Evolutionary conservation across 2,797 vertebrate species (phyloP).

Genomic region (Trichosurus vulpecula): DNA sequence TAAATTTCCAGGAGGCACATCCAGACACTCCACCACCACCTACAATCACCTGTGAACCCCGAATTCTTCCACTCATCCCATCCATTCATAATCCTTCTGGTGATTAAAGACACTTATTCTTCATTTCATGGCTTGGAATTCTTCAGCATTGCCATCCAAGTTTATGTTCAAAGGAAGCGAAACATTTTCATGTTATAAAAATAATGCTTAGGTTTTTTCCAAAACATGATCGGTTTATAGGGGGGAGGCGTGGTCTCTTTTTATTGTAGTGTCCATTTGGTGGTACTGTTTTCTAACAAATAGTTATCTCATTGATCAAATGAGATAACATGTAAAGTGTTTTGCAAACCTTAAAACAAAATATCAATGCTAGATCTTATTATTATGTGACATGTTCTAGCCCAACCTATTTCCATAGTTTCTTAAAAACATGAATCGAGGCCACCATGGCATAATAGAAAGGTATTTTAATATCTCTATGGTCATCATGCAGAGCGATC

Average conservation of each 20-base stretch:
- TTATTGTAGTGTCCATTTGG: neutral
- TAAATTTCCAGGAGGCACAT: neutral
- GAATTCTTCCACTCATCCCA: neutral
- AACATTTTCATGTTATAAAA: neutral
- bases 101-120: neutral
- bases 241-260: neutral
- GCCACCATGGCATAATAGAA: neutral
- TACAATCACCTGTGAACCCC: neutral
- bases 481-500: neutral
- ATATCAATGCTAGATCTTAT: neutral
- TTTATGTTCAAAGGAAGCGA: neutral
- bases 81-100: neutral
- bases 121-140: neutral
- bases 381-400: neutral
- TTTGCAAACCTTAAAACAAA: neutral
- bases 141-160: neutral
- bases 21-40: neutral
- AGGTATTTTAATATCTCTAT: neutral
- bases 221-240: neutral
- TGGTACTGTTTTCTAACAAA: neutral
- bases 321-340: neutral
- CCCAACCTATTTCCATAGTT: neutral
- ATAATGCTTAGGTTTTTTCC: neutral
- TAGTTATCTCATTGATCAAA: neutral
- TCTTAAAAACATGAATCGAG: neutral